A percentile compares a stretch with the other conserved stretches of the same genome.
These are phyloP conservation scores for Drosophila affinis DNA, from an alignment of 2,888 invertebrate species.

Conservation along the genomic window DNA sequence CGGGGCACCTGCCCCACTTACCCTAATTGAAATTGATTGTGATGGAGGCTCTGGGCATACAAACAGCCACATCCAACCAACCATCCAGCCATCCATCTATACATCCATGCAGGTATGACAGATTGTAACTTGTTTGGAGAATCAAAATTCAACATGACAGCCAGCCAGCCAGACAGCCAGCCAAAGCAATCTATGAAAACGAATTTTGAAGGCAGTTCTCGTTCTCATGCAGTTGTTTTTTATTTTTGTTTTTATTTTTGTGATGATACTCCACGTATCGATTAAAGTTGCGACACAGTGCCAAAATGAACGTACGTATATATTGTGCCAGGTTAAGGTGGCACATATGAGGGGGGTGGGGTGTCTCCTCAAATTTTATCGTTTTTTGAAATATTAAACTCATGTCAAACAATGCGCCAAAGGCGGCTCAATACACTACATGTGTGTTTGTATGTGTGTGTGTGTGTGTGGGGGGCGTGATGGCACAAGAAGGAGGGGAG, in stretches of 20 bases:
- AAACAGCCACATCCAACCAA: conserved; percentile 6
- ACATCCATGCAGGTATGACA: background rate
- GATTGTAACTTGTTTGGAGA: conserved; percentile 46
- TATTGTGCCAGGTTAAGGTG: background rate
- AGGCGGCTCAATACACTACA: conserved; percentile 37
- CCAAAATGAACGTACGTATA: conserved; percentile 51
- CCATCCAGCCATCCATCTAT: background rate
- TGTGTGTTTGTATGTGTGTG: background rate
- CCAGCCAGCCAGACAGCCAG: conserved; percentile 49
- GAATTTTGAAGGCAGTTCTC: conserved; percentile 3
- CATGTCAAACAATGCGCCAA: conserved; percentile 75
- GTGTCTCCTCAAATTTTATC: conserved; percentile 27
- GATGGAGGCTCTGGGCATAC: background rate
- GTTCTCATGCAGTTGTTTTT: conserved; percentile 30
- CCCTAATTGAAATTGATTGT: conserved; percentile 73
- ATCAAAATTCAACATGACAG: conserved; percentile 67
- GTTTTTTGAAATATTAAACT: conserved; percentile 57
- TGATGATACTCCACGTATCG: conserved; percentile 51
- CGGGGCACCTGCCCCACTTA: conserved; percentile 59
- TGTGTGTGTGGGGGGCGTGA: background rate
- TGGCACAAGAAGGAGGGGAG: too few species aligned
- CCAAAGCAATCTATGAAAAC: conserved; percentile 53
- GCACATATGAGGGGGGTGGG: background rate
- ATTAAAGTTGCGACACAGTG: conserved; percentile 68
- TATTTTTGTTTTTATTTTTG: background rate